Conservation (phyloP, 2,113 vertebrate species). For the Saguinus imperator region DNA sequence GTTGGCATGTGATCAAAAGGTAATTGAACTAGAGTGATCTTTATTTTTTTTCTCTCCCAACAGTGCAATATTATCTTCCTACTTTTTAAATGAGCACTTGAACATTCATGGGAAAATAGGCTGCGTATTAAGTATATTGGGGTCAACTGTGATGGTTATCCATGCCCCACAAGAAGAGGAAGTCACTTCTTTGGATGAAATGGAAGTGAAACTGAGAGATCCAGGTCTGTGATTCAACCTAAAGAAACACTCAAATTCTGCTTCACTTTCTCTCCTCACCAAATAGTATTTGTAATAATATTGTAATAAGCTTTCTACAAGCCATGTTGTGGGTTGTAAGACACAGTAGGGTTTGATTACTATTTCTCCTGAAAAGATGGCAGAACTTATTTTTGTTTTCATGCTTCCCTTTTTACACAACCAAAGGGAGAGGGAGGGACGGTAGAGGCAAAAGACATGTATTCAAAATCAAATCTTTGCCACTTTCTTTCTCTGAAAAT, state of each 20-base stretch:
- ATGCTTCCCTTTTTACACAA: neutral
- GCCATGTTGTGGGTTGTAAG: neutral
- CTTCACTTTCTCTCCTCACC: slow-evolving; percentile 12
- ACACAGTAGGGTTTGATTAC: neutral
- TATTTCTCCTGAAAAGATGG: neutral
- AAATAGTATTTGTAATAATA: neutral
- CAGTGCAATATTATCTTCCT: slow-evolving; percentile 88
- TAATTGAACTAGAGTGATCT: neutral
- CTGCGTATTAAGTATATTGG: slow-evolving; percentile 86
- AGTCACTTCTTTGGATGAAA: slow-evolving; percentile 86
- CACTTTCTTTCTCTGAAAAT: neutral
- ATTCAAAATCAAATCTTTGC: neutral
- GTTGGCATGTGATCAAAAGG: neutral
- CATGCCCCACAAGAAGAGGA: slow-evolving; percentile 87
- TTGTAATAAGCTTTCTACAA: neutral
- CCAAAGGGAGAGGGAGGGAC: neutral
- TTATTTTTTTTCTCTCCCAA: slow-evolving; percentile 36
- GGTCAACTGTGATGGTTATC: slow-evolving; percentile 88
- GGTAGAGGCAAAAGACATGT: neutral
- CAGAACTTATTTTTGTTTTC: neutral
- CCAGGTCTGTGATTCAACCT: slow-evolving; percentile 83
- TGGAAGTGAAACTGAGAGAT: slow-evolving; percentile 88
- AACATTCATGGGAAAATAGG: slow-evolving; percentile 90
- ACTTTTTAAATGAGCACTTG: slow-evolving; percentile 87
- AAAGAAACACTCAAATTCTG: neutral